Base-by-base conservation (phyloP, 2,797 vertebrate genomes). In the Anomalospiza imberbis region DNA sequence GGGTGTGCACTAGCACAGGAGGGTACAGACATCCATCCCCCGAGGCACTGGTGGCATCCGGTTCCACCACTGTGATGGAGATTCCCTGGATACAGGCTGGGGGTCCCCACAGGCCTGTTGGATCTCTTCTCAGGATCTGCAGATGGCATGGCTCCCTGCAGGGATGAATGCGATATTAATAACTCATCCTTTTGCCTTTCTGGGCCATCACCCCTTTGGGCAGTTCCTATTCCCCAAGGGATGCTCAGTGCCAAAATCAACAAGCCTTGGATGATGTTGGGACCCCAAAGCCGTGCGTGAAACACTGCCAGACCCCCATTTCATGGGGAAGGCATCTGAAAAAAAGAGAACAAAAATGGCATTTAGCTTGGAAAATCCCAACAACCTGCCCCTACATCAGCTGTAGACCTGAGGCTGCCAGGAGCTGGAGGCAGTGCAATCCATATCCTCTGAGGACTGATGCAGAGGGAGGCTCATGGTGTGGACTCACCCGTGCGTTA, bases 321-420 rank as follows among this genome's bases (percentile, higher is more conserved):
- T 82, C 31, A 40, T 25, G 10, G 20, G 0, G 3, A 40, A 88
- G 15, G 34, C 1, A 2, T 42, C 82, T 84, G 76, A 62, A 50
- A 74, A 87, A 80, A 44, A 7, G n/a, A 83, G 26, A 50, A 62
- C 62, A 84, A 76, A 87, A 51, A 44, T 0, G 51, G 28, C 8
- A 6, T 84, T 89, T 78, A 60, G 42, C 67, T 74, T 79, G 80
- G 88, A 95, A 95, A 90, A 93, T 86, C 78, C 77, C 90, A 60
- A 36, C 45, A 86, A 82, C 74, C 60, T 94, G 74, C 17, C 53
- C 54, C 71, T 68, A 7, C 2, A 0, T 70, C 53, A 53, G 77
- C 47, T 76, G 80, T 2, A 6, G 87, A 88, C 68, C 65, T 2
- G 5, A 87, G 34, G 68, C 79, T 92, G 87, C 63, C 0, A 3